Conservation (phyloP, 2,797 vertebrate genomes). For the Rhinella marina region DNA sequence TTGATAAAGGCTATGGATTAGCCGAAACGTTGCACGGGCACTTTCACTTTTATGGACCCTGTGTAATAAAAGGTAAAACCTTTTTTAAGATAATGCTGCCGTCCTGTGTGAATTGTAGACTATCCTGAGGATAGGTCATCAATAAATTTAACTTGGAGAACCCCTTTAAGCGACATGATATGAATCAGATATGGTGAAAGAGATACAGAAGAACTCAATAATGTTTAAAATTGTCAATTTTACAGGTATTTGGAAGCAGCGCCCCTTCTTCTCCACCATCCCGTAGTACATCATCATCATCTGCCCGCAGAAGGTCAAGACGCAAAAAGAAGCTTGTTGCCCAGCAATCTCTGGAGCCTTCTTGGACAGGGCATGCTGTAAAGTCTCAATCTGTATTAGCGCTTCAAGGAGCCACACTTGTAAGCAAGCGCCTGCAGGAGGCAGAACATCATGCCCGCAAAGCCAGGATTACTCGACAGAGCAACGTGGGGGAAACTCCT, state of each 20-base stretch:
- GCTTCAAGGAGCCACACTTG: conserved; percentile 31
- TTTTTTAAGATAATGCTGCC: no score
- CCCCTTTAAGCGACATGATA: no score
- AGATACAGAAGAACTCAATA: background rate
- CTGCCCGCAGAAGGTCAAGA: conserved; percentile 9
- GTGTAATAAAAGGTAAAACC: no score
- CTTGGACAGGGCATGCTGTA: background rate
- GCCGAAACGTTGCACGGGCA: no score
- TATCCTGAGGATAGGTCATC: no score
- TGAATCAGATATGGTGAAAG: background rate
- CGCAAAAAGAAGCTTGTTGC: conserved; percentile 16
- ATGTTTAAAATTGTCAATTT: background rate
- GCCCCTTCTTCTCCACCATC: background rate
- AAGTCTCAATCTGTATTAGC: conserved; percentile 39
- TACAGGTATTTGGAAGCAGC: conserved; percentile 40
- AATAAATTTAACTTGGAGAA: no score
- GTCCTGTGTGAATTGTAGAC: no score
- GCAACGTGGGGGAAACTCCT: conserved; percentile 32
- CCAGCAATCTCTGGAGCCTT: background rate
- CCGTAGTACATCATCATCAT: background rate
- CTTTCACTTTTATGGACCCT: no score
- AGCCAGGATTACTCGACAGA: conserved; percentile 44
- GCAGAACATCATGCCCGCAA: conserved; percentile 13
- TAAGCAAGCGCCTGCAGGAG: conserved; percentile 39
- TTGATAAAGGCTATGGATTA: no score